Percentiles rank a stretch among this genome's conserved stretches.
These are phyloP conservation scores for Dasypus novemcinctus DNA, from an alignment of 2,113 vertebrate species.

Conservation along the genomic window DNA sequence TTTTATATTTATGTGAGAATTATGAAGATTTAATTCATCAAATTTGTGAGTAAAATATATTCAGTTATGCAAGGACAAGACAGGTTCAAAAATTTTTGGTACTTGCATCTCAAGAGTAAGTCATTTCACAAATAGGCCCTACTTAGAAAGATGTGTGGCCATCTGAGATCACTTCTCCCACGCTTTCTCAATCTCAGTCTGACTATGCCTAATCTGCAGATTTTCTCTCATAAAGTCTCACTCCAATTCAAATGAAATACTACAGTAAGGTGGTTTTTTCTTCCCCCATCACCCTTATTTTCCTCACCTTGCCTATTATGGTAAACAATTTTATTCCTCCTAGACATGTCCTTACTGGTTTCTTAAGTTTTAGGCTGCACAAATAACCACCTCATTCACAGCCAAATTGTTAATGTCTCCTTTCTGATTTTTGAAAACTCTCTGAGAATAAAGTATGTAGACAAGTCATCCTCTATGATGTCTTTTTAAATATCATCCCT, in stretches of 20 bases:
- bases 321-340: not conserved
- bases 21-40: not conserved
- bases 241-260: not conserved
- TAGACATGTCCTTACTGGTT: not conserved
- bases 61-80: not conserved
- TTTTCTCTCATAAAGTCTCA: not conserved
- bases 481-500: not conserved
- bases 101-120: not conserved
- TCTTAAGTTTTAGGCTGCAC: not conserved
- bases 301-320: not conserved
- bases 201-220: fast-evolving
- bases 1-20: not conserved
- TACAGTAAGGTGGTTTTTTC: not conserved
- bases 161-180: not conserved
- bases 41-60: not conserved
- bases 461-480: not conserved
- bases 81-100: not conserved
- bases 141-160: not conserved
- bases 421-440: not conserved
- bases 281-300: not conserved
- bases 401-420: not conserved
- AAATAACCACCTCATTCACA: not conserved
- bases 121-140: not conserved
- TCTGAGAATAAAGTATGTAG: not conserved
- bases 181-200: not conserved